phyloP scores from a whole-genome alignment of 2,888 invertebrate species.

The Agonopterix subpropinquella region DNA sequence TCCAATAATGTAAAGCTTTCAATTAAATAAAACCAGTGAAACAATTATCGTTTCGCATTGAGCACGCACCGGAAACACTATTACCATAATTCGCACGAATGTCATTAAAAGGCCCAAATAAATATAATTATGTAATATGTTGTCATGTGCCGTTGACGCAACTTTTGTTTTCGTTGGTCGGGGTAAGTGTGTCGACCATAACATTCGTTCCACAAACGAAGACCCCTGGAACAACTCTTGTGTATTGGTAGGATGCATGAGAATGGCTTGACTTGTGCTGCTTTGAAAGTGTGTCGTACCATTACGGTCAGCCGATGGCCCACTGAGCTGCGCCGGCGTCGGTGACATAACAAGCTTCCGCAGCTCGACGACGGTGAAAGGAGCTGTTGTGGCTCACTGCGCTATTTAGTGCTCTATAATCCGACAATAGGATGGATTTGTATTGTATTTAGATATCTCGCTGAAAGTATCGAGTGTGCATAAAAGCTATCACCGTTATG shows the following conservation, averaged over 20 bases:
- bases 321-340: conserved; percentile 38
- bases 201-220: too few relatives aligned
- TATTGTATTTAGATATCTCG: background rate
- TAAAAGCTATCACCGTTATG: too few relatives aligned
- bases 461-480: background rate
- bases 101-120: conserved; percentile 32
- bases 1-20: too few relatives aligned
- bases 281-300: conserved; percentile 10
- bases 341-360: conserved; percentile 71
- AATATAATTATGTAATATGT: conserved; percentile 49
- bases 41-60: too few relatives aligned
- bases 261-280: conserved; percentile 16
- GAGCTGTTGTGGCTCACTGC: conserved; percentile 36
- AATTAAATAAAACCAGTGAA: too few relatives aligned
- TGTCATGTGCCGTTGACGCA: conserved; percentile 61
- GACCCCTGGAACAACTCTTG: too few relatives aligned
- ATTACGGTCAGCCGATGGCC: conserved; percentile 70
- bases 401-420: background rate
- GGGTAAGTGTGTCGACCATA: conserved; percentile 56
- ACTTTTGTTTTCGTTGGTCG: conserved; percentile 67
- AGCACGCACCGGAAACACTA: background rate
- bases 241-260: too few relatives aligned
- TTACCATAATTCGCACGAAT: background rate
- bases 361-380: conserved; percentile 51
- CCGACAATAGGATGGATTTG: background rate